Base-by-base conservation (phyloP, 2,113 vertebrate genomes). In the Micronisus gabar region DNA sequence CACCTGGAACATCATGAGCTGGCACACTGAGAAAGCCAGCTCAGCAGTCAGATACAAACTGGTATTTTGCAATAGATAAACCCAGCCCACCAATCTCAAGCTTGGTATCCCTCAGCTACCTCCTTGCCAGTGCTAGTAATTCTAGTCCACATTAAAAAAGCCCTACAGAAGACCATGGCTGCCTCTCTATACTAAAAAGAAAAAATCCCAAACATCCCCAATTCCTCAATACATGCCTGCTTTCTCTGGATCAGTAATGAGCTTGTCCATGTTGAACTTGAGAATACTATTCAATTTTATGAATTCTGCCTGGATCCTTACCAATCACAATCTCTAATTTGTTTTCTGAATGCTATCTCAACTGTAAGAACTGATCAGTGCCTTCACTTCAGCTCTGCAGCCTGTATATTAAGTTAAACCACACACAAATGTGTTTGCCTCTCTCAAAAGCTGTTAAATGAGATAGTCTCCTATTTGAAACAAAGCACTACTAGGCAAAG, bases 271-370 rank as follows among this genome's bases (percentile, higher is more conserved):
- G 19, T 50, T 90, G 74, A 95, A 34, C 26, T 81, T 27, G 52
- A 86, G 86, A 93, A 96, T 26, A 43, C 45, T 27, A 52, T 65
- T 85, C 43, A 19, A 47, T 93, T 66, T 92, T 83, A 86, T 75
- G 53, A 93, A 93, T 96, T 95, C 89, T 92, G 76, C 41, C 73
- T 81, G 91, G 80, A 94, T 93, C 68, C 5, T 27, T 56, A 88
- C 93, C 95, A 89, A 81, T 61, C 0, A 1, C 94, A 91, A 91
- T 74, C 61, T 81, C 82, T 86, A 84, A 95, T 96, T 97, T 96
- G 94, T 91, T 86, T 93, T 86, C 91, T 89, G 91, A 96, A 96
- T 71, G 94, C 88, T 91, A 84, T 94, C 91, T 95, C 94, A 74
- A 81, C 81, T 88, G 67, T 66, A 83, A 58, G 80, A 97, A 59